Evolutionary conservation across 2,113 vertebrate genomes (phyloP), one percentile per base, ranked within the genome.

Genomic region (Hydropotes inermis): DNA sequence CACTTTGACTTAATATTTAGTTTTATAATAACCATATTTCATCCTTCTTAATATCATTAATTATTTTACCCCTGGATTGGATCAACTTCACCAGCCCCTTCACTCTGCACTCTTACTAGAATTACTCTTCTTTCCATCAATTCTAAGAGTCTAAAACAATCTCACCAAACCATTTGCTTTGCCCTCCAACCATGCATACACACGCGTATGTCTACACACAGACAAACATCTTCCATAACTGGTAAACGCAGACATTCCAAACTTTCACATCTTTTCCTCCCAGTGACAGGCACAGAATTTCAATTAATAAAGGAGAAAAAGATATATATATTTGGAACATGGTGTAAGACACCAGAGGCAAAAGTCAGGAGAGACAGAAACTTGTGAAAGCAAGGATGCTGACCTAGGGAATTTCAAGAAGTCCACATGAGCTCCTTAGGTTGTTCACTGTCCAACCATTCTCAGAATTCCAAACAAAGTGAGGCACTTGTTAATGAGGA

Each of bases 391-490:
- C 54, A 88, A 87, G 93, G 58, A 98, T 97, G 92, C 92, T 95
- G 97, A 97, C 98, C 97, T 98, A 52, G 86, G 95, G 95, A 97
- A 92, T 97, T 96, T 97, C 74, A 91, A 97, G 94, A 98, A 97
- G 76, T 90, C 98, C 5, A 0, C 93, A 12, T 5, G 96, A 98
- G 97, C 91, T 97, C 97, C 84, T 97, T 97, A 96, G 89, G 88
- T 97, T 98, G 97, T 96, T 93, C 95, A 95, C 78, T 93, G 94
- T 84, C 94, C 86, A 85, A 82, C 97, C 98, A 91, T 98, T 98
- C 98, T 97, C 98, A 98, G 98, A 98, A 99, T 98, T 98, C 98
- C 98, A 97, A 98, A 98, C 95, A 94, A 98, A 98, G 98, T 97
- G 98, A 97, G 94, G 93, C 87, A 95, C 97, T 98, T 98, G 98